Percentiles rank a stretch among this genome's conserved stretches.
These are phyloP conservation scores for Temnothorax rugatulus DNA, from an alignment of 2,888 invertebrate species.

Conservation along the genomic window DNA sequence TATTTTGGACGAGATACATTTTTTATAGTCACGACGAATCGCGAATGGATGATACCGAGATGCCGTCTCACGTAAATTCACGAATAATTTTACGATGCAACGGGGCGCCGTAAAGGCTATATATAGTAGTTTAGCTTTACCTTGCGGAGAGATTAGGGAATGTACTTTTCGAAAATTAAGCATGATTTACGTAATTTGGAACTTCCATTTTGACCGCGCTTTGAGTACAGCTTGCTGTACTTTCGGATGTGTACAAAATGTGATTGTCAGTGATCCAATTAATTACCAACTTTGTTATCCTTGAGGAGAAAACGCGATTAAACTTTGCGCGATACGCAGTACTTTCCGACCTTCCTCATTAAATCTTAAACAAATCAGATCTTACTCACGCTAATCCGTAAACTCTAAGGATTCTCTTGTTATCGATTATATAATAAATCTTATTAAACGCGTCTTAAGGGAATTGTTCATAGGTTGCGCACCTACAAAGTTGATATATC, in stretches of 20 bases:
- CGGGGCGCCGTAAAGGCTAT: background rate
- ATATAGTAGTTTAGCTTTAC: background rate
- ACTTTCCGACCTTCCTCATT: background rate
- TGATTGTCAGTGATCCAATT: background rate
- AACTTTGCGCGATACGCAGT: slow-evolving; percentile 2
- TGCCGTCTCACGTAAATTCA: background rate
- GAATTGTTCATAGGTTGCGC: background rate
- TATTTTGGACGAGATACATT: background rate
- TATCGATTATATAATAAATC: background rate
- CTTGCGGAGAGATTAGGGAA: slow-evolving; percentile 5
- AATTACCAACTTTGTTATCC: background rate
- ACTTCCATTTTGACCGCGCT: background rate
- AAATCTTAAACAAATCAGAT: slow-evolving; percentile 14
- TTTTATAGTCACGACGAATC: background rate
- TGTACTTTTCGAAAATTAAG: slow-evolving; percentile 7
- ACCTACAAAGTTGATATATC: background rate
- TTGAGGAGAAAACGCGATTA: slow-evolving; percentile 2
- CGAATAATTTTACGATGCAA: slow-evolving; percentile 2
- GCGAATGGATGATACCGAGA: background rate
- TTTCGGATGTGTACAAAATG: background rate
- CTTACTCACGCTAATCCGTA: background rate
- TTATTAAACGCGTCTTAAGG: background rate
- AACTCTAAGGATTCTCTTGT: background rate
- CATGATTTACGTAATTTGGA: slow-evolving; percentile 25
- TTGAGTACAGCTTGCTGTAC: background rate